A percentile compares a stretch with the other conserved stretches of the same genome.
Conservation (phyloP, 2,113 vertebrate genomes). For the Tachuris rubrigastra region DNA sequence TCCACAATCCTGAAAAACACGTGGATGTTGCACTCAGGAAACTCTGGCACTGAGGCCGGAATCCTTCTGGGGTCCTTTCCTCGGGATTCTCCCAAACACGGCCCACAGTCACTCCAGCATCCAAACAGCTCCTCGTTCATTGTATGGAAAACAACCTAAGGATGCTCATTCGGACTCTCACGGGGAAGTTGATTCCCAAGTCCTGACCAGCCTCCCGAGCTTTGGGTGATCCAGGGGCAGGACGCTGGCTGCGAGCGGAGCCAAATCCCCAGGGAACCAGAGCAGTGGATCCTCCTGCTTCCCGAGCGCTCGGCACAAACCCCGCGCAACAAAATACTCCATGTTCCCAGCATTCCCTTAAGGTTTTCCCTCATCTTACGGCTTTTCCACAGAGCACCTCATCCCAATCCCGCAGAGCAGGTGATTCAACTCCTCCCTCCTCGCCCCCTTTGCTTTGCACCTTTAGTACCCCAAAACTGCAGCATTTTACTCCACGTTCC, state of each 20-base stretch:
- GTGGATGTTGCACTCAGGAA: not conserved
- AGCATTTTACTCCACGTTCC: not conserved
- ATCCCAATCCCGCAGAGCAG: not conserved
- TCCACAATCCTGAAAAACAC: not conserved
- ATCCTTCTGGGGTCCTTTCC: not conserved
- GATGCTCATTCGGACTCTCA: fast-evolving
- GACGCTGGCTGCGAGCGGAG: not conserved
- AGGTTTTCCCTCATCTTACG: not conserved
- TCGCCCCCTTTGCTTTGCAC: too few species aligned
- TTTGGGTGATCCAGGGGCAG: fast-evolving
- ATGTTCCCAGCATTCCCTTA: not conserved
- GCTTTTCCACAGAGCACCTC: not conserved
- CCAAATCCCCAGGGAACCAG: fast-evolving
- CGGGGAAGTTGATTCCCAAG: fast-evolving
- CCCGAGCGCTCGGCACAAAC: fast-evolving
- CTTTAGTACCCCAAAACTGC: not conserved
- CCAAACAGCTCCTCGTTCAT: not conserved
- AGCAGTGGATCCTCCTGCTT: fast-evolving
- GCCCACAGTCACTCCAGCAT: not conserved
- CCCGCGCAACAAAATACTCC: fast-evolving
- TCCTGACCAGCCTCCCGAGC: not conserved
- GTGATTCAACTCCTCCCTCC: not conserved
- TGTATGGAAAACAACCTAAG: fast-evolving
- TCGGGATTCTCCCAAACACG: not conserved
- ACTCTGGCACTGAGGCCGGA: not conserved